A percentile compares a stretch with the other conserved stretches of the same genome.
phyloP scores from a whole-genome alignment of 2,113 vertebrate genomes.

The Aleadryas rufinucha region DNA sequence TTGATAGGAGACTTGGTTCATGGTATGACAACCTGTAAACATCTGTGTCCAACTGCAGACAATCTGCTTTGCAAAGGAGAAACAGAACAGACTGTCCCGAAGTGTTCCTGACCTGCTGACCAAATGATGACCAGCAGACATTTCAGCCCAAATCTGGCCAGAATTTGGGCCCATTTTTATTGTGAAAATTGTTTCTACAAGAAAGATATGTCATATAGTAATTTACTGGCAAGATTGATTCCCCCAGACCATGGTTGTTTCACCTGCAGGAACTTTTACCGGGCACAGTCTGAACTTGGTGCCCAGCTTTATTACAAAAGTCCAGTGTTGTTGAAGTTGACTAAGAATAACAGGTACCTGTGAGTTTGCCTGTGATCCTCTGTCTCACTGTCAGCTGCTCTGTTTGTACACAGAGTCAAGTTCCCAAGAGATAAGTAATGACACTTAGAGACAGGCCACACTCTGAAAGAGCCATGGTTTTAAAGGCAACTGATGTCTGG shows the following conservation, averaged over 20 bases:
- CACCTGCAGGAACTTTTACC: not conserved
- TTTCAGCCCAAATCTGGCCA: not conserved
- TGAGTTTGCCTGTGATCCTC: not conserved
- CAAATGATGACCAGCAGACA: not conserved
- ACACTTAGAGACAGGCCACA: not conserved
- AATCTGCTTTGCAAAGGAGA: not conserved
- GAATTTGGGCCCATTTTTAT: not conserved
- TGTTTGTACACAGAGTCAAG: not conserved
- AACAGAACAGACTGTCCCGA: not conserved
- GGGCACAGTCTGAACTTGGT: not conserved
- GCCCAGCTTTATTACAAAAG: not conserved
- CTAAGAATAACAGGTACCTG: not conserved
- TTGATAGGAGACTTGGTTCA: accelerated
- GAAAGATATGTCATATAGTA: not conserved
- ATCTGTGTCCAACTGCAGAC: not conserved
- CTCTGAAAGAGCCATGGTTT: not conserved
- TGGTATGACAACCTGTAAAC: not conserved
- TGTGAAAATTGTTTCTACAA: not conserved
- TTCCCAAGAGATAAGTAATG: not conserved
- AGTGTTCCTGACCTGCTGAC: not conserved
- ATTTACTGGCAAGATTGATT: not conserved
- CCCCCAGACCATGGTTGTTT: not conserved
- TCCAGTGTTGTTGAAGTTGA: not conserved
- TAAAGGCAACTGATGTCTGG: not conserved
- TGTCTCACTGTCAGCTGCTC: not conserved